Evolutionary conservation across 1,140 invertebrate genomes (phyloP).

Genomic region (Planococcus citri): DNA sequence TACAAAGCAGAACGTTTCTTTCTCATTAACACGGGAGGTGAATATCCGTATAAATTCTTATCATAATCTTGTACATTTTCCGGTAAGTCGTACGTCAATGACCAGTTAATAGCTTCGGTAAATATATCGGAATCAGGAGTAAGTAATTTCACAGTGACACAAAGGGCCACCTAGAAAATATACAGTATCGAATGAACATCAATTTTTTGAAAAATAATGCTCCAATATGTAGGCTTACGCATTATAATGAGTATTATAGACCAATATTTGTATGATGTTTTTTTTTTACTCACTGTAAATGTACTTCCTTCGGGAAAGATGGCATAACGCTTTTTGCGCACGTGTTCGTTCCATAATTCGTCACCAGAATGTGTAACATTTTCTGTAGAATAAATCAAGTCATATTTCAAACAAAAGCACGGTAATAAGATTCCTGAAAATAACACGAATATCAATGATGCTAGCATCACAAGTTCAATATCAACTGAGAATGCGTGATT

Average conservation of each 20-base stretch:
- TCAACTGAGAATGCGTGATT: background rate
- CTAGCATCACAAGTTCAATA: background rate
- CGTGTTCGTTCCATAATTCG: slow-evolving; percentile 4
- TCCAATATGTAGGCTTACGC: too few relatives aligned
- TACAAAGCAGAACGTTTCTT: background rate
- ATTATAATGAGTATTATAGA: too few relatives aligned
- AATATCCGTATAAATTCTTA: background rate
- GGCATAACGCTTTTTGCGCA: slow-evolving; percentile 9
- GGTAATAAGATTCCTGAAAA: background rate
- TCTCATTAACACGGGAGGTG: background rate
- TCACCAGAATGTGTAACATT: background rate
- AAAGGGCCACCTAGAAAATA: slow-evolving; percentile 22
- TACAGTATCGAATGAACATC: too few relatives aligned
- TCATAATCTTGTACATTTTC: slow-evolving; percentile 3
- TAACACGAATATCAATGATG: background rate
- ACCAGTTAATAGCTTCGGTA: slow-evolving; percentile 57
- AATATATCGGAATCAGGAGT: slow-evolving; percentile 40
- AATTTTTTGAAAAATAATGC: too few relatives aligned
- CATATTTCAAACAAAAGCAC: background rate
- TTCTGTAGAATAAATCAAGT: background rate
- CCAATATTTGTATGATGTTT: too few relatives aligned
- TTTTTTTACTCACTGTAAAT: background rate
- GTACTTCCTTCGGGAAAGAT: slow-evolving; percentile 9
- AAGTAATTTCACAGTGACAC: slow-evolving; percentile 28
- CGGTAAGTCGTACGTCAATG: slow-evolving; percentile 58